Percentiles rank a stretch among this genome's conserved stretches.
Conservation (phyloP, 2,888 invertebrate species). For the Iphiclides podalirius region DNA sequence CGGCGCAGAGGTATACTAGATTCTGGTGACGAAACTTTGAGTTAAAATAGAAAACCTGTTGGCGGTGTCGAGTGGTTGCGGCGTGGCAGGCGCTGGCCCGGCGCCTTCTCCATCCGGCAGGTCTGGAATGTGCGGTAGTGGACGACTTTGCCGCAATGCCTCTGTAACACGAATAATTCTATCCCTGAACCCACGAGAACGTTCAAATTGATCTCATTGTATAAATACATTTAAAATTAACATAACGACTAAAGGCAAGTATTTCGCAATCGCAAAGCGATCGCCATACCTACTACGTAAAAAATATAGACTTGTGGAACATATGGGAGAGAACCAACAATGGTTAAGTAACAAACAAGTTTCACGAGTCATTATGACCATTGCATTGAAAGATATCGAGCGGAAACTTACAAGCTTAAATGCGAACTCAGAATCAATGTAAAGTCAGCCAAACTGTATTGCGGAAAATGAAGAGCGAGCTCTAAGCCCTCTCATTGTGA, state of each 20-base stretch:
- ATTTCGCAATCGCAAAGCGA: conserved; percentile 1
- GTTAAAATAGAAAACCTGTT: conserved; percentile 50
- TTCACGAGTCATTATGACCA: neutral
- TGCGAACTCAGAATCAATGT: conserved; percentile 6
- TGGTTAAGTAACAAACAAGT: neutral
- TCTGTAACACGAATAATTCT: conserved; percentile 81
- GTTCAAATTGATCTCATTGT: too few species aligned
- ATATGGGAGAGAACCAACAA: neutral
- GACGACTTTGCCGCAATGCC: conserved; percentile 94
- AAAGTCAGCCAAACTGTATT: conserved; percentile 12
- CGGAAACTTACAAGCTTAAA: conserved; percentile 4
- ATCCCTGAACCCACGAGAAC: conserved; percentile 8
- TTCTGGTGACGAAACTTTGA: conserved; percentile 9
- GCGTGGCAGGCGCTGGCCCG: conserved; percentile 52
- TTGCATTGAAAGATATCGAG: neutral
- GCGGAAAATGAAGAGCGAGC: neutral
- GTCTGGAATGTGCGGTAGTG: conserved; percentile 95
- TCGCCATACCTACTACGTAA: neutral
- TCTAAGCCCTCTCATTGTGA: conserved; percentile 12
- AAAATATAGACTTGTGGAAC: neutral
- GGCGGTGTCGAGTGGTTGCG: conserved; percentile 66
- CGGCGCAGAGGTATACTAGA: neutral
- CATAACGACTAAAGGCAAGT: too few species aligned
- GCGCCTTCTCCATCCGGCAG: conserved; percentile 84
- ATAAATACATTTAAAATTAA: too few species aligned